Evolutionary conservation across 2,888 invertebrate species (phyloP), one percentile per base, ranked within the genome.

Genomic region (Camptogramma bilineatum): DNA sequence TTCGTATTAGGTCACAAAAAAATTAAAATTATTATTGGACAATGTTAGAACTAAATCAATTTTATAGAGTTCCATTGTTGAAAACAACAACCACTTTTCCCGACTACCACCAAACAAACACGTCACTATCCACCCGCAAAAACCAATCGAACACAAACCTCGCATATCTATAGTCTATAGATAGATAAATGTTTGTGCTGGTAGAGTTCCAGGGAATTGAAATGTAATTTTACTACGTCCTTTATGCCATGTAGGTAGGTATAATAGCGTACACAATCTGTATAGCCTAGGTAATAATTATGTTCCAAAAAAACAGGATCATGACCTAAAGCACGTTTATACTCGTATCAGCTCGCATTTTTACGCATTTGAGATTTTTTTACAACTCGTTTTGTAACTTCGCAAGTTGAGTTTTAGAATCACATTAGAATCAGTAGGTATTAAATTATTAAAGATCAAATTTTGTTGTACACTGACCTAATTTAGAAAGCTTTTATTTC

Each of bases 171-270:
- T n/a, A 4, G 21, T 21, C 2, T 21, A 2, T 21, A 21, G 21
- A 73, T 62, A 44, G 67, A 67, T 71, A 71, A 76, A 75, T 76
- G 71, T 79, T 81, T 80, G 76, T 68, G 67, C 67, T 73, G 61
- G 66, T 59, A 67, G 69, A 68, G 69, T 74, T 75, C 66, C 47
- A 60, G 54, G 69, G 74, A 76, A 82, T 82, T 73, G 79, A 76
- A 78, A 73, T 69, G 78, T 76, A 81, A 80, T 77, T 76, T 80
- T 80, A 17, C 4, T 39, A 39, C 13, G 34, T 39, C 13, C 13
- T 39, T 34, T 39, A 13, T 13, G 34, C 34, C 28, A 28, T 28
- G 28, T 28, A 24, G 24, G 24, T 24, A 4, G 28, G 28, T 28
- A 28, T 8, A 28, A 28, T n/a, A n/a, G n/a, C n/a, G n/a, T n/a